Evolutionary conservation across 2,888 invertebrate genomes (phyloP).

Genomic region (Xanthorhoe designata): DNA sequence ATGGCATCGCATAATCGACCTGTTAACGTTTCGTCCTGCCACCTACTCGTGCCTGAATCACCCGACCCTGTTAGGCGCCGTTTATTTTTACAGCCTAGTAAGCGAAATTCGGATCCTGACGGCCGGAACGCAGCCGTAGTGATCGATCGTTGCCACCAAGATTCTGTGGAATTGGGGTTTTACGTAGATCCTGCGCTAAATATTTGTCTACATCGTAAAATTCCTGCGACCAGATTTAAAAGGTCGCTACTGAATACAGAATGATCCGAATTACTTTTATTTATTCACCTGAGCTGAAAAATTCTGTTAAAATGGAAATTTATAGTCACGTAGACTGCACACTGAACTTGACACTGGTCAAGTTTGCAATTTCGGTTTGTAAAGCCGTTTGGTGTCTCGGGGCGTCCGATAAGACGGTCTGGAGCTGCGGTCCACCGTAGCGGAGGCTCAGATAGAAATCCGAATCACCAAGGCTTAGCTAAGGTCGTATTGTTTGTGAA

Average conservation of each 20-base stretch:
- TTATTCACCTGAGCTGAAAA: conserved; percentile 12
- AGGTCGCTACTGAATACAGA: conserved; percentile 15
- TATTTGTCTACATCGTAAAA: conserved; percentile 24
- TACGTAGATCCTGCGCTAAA: conserved; percentile 24
- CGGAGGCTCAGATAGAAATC: conserved; percentile 43
- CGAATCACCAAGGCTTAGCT: conserved; percentile 40
- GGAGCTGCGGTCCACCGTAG: conserved; percentile 37
- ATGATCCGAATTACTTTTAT: conserved; percentile 4
- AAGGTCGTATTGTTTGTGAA: conserved; percentile 41
- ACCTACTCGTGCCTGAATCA: conserved; percentile 44
- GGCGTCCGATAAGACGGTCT: conserved; percentile 46
- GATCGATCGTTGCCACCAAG: conserved; percentile 40
- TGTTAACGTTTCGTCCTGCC: conserved; percentile 71
- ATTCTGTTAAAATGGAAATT: conserved; percentile 30
- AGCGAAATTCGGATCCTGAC: conserved; percentile 55
- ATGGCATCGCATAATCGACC: conserved; percentile 79
- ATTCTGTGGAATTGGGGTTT: conserved; percentile 33
- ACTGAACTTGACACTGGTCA: conserved; percentile 50
- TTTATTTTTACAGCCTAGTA: conserved; percentile 71
- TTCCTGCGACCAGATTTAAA: conserved; percentile 8
- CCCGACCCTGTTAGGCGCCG: conserved; percentile 60
- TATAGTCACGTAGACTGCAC: too few species aligned
- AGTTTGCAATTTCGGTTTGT: conserved; percentile 56
- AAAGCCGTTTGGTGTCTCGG: conserved; percentile 53
- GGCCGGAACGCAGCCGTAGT: conserved; percentile 39